Evolutionary conservation across 2,888 invertebrate genomes (phyloP), one percentile per base, ranked within the genome.

Genomic region (Chrysolina americana): DNA sequence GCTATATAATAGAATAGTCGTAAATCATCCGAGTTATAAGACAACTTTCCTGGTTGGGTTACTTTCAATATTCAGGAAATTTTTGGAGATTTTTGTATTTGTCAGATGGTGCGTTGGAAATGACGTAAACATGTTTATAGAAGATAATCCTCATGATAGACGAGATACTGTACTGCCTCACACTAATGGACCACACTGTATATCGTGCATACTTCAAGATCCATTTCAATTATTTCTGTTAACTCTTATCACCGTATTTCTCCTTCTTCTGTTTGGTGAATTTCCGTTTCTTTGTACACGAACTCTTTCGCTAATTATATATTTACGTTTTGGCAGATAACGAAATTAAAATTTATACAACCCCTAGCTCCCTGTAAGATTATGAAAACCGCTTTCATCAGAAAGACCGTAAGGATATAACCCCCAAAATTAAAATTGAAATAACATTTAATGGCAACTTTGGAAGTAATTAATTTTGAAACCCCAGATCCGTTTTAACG

Each of bases 401-500:
- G 59, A 59, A 70, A 70, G 74, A 62, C 65, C 28, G 65, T 70
- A 70, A 74, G 65, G 65, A 50, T 70, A 70, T 74, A 70, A 70
- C 65, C 62, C 36, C 53, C 41, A 21, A 70, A 74, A 70, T 74
- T 74, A 74, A 74, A 74, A 74, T 66, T 66, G 70, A 62, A 74
- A 74, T 74, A 74, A 70, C 62, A 74, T 74, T 74, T 70, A 74
- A 74, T 65, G 56, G 70, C 66, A 62, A 70, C 53, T 65, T 74
- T 66, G 48, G 59, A 70, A 66, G 70, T 65, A 70, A 70, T 74
- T 70, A 74, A 70, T 74, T 74, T 70, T 21, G 19, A 70, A 59
- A 44, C 44, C 47, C 56, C 56, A 62, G 73, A 70, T 56, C 62
- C 41, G 23, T 68, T 73, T 63, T 63, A 48, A 73, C n/a, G 56